Conservation (phyloP, 1,140 invertebrate species). For the Diorhabda elongata region DNA sequence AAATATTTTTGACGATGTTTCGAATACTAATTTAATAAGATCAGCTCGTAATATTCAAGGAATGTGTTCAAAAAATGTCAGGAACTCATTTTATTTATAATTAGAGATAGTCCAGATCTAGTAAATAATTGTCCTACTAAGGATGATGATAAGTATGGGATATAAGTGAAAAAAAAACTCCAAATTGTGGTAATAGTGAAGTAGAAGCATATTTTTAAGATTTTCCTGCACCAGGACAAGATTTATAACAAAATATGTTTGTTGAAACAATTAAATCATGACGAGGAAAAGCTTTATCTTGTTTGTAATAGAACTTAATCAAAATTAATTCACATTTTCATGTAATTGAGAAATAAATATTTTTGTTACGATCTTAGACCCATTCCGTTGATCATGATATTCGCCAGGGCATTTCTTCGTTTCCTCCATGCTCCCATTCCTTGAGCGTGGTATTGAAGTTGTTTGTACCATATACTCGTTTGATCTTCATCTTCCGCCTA, state of each 20-base stretch:
- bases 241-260: too few relatives aligned
- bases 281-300: neutral
- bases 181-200: too few relatives aligned
- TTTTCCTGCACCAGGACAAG: neutral
- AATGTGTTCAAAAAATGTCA: too few relatives aligned
- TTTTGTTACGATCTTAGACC: slow-evolving; percentile 46
- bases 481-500: slow-evolving; percentile 83
- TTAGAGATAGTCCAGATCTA: too few relatives aligned
- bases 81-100: too few relatives aligned
- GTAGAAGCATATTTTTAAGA: neutral
- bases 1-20: too few relatives aligned
- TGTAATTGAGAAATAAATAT: neutral
- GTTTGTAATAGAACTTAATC: neutral
- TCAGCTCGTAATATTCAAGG: too few relatives aligned
- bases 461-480: slow-evolving; percentile 83
- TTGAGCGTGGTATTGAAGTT: slow-evolving; percentile 84
- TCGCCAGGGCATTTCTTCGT: slow-evolving; percentile 84
- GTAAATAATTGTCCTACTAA: too few relatives aligned
- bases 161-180: too few relatives aligned
- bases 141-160: too few relatives aligned
- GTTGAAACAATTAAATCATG: too few relatives aligned
- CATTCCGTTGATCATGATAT: slow-evolving; percentile 94
- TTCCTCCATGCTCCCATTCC: slow-evolving; percentile 88
- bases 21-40: too few relatives aligned
- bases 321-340: neutral